Conservation (phyloP, 2,888 invertebrate genomes). For the Drosophila phalerata region DNA sequence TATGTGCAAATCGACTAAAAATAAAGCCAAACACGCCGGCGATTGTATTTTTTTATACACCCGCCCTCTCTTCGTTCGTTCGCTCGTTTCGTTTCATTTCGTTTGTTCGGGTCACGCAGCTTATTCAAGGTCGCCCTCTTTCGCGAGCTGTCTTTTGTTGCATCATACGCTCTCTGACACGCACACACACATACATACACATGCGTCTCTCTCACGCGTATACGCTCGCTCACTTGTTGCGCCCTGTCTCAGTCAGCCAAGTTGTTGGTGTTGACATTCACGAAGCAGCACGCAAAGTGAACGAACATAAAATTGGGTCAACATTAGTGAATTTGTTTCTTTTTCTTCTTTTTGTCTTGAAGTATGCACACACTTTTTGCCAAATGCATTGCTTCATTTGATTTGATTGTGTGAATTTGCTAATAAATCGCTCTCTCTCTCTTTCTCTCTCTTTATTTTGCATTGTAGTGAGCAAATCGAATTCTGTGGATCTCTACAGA, state of each 20-base stretch:
- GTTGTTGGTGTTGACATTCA: conserved; percentile 75
- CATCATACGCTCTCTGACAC: conserved; percentile 54
- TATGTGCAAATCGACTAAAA: conserved; percentile 63
- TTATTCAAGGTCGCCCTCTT: conserved; percentile 84
- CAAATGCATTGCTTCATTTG: conserved; percentile 66
- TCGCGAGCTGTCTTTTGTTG: conserved; percentile 64
- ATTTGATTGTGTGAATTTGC: conserved; percentile 38
- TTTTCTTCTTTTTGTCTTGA: conserved; percentile 25
- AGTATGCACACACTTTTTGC: conserved; percentile 46
- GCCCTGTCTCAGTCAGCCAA: conserved; percentile 37
- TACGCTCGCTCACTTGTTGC: conserved; percentile 46
- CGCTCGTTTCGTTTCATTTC: conserved; percentile 15
- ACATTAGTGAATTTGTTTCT: conserved; percentile 64
- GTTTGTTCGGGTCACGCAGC: conserved; percentile 65
- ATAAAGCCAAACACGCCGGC: conserved; percentile 65
- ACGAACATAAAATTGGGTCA: conserved; percentile 70
- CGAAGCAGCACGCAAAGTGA: conserved; percentile 63
- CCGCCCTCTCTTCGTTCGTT: conserved; percentile 7
- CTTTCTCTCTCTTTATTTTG: conserved; percentile 6
- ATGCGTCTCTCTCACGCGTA: conserved; percentile 1
- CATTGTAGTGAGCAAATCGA: conserved; percentile 80
- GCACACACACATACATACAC: conserved; percentile 10
- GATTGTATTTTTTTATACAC: conserved; percentile 21
- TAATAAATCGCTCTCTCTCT: conserved; percentile 40
- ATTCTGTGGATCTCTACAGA: conserved; percentile 86